These are phyloP conservation scores for Galago senegalensis DNA, from an alignment of 2,797 vertebrate genomes.

Conservation along the genomic window DNA sequence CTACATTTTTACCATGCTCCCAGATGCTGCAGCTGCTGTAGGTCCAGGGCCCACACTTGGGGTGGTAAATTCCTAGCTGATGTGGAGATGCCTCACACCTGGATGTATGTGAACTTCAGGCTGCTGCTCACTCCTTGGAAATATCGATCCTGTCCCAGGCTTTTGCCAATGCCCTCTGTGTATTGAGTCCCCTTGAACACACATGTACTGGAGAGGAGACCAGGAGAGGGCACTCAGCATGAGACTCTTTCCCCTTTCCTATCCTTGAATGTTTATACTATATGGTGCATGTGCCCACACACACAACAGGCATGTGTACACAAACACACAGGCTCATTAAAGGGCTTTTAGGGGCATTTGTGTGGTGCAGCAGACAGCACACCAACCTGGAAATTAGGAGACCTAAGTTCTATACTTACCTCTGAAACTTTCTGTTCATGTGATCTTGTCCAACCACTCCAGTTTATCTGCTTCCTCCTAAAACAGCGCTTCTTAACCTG, in stretches of 20 bases:
- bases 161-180: fast-evolving
- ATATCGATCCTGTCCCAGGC: neutral
- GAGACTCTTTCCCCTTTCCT: neutral
- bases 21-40: neutral
- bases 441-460: fast-evolving
- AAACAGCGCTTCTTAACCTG: neutral
- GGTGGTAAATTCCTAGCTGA: neutral
- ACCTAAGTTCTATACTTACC: neutral
- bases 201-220: neutral
- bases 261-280: too few relatives aligned
- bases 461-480: neutral
- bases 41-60: neutral
- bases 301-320: neutral
- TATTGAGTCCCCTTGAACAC: neutral
- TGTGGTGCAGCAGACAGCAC: fast-evolving
- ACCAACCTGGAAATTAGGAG: neutral
- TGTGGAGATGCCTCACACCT: fast-evolving
- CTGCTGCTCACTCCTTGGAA: neutral
- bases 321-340: neutral
- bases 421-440: neutral
- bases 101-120: neutral
- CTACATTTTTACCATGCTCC: neutral
- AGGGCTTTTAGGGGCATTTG: neutral
- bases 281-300: too few relatives aligned
- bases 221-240: neutral